Conservation (phyloP, 2,113 vertebrate genomes). For the Perca flavescens region DNA sequence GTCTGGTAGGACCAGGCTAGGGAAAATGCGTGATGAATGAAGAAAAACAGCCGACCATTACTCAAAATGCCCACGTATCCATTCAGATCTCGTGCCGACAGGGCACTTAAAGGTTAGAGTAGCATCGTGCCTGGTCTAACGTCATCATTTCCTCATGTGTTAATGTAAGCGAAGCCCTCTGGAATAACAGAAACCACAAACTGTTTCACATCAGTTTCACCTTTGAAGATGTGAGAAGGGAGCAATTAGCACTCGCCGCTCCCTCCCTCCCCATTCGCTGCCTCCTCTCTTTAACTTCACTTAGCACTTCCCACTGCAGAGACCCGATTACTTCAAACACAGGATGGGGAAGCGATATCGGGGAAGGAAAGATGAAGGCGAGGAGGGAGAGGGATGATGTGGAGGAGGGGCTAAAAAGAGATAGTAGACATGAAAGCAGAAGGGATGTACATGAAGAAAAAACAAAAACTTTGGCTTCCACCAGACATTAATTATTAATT, state of each 20-base stretch:
- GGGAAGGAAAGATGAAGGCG: background rate
- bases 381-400: constrained; percentile 3
- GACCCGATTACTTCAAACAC: constrained; percentile 27
- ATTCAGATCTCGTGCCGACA: background rate
- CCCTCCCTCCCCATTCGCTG: background rate
- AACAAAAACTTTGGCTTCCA: background rate
- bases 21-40: background rate
- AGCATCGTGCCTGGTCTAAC: background rate
- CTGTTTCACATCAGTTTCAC: constrained; percentile 19
- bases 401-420: background rate
- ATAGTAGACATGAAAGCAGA: constrained; percentile 1
- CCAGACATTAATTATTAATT: no score
- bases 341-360: background rate
- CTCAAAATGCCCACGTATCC: background rate
- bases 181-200: constrained; percentile 11
- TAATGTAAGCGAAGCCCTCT: constrained; percentile 16
- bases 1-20: background rate
- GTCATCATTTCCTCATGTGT: background rate
- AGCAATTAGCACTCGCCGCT: constrained; percentile 38
- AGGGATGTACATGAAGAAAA: background rate
- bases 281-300: constrained; percentile 42
- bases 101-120: background rate
- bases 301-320: constrained; percentile 29
- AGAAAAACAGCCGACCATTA: background rate
- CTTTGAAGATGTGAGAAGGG: constrained; percentile 32